Percentiles rank a stretch among this genome's conserved stretches.
Evolutionary conservation across 2,888 invertebrate species (phyloP).

Genomic region (Nipponacmea schrenckii): DNA sequence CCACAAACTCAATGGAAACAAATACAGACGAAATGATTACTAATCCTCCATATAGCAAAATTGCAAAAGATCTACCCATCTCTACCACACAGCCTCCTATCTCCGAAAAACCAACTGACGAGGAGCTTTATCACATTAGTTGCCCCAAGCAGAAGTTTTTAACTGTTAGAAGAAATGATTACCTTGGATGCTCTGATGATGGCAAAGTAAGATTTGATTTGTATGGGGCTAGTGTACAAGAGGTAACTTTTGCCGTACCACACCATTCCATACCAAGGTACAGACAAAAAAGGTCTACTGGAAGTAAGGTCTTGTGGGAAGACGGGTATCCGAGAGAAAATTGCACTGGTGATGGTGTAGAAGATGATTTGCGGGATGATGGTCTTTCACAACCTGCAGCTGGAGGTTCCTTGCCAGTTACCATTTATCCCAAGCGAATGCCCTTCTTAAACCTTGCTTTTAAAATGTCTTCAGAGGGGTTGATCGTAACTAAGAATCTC

Average conservation of each 20-base stretch:
- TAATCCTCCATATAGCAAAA: no score
- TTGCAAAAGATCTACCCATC: no score
- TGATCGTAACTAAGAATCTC: neutral
- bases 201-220: neutral
- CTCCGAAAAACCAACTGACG: neutral
- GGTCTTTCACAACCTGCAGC: neutral
- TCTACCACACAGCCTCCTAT: neutral
- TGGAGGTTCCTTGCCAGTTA: neutral
- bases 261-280: neutral
- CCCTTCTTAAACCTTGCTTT: neutral
- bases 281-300: neutral
- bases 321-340: neutral
- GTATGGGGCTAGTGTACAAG: neutral
- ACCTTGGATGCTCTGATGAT: neutral
- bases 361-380: neutral
- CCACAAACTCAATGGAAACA: no score
- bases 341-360: neutral
- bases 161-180: neutral
- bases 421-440: neutral
- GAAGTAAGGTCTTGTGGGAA: neutral
- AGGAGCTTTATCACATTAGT: neutral
- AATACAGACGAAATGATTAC: no score
- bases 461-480: neutral
- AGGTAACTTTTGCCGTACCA: neutral
- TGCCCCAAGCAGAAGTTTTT: neutral